Evolutionary conservation across 1,140 invertebrate species (phyloP), one percentile per base, ranked within the genome.

Genomic region (Drosophila grimshawi): DNA sequence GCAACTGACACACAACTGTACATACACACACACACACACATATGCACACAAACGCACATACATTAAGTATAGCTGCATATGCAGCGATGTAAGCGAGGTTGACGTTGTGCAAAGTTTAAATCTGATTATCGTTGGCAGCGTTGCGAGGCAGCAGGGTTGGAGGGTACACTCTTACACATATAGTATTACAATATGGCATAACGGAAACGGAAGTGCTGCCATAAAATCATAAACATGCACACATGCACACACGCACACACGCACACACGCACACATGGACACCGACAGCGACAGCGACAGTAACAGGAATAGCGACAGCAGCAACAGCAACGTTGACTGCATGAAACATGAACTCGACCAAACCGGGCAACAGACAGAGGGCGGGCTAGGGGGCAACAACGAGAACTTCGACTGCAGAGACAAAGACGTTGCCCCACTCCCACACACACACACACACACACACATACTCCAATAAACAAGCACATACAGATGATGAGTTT

Each of bases 141-240:
- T 30, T 19, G 37, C 30, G 33, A 3, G 29, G 8, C 6, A 3
- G 10, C 37, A n/a, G 45, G 4, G 6, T 7, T 48, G 30, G 35
- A 30, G 39, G 35, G 10, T 49, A 56, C 59, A 60, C 19, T 19
- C 19, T 19, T 49, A 72, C 46, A 65, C 56, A 60, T 43, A 62
- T 57, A 61, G 59, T 52, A 32, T 43, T 48, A 86, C 81, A 86
- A 78, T 80, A 83, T 83, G 73, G 76, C 77, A 76, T 62, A 75
- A 70, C 85, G 85, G 86, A 89, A 89, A 81, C 85, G 85, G 85
- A 89, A 90, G 85, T 90, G 85, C 78, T 86, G 85, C 86, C 85
- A 89, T 89, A 89, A 90, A 89, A 90, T 89, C 85, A 89, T 89
- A 89, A 89, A 86, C 85, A 89, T 90, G 85, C 85, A 89, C 86